Conservation (phyloP, 2,797 vertebrate species). For the Varecia variegata region DNA sequence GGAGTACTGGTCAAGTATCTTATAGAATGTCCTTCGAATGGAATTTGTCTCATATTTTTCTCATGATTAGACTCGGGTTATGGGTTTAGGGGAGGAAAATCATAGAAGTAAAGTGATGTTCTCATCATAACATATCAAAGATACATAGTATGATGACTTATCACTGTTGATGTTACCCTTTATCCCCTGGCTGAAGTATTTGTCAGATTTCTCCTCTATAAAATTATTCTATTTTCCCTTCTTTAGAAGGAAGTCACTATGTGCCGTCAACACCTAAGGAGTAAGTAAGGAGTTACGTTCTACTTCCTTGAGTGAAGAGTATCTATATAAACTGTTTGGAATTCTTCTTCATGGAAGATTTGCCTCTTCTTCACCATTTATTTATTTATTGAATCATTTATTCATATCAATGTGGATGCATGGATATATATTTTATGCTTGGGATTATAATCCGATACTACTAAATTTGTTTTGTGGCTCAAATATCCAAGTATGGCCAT, state of each 20-base stretch:
- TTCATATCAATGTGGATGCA: neutral
- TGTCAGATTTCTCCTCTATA: neutral
- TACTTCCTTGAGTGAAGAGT: neutral
- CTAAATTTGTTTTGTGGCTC: neutral
- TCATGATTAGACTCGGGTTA: neutral
- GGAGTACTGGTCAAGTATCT: neutral
- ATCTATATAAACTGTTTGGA: neutral
- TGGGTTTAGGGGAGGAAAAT: neutral
- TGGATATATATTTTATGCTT: neutral
- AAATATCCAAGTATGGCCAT: neutral
- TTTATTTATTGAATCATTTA: neutral
- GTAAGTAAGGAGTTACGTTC: fast-evolving
- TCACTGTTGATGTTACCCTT: neutral
- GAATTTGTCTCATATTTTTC: neutral
- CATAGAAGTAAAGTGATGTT: neutral
- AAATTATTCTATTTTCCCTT: neutral
- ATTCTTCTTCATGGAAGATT: neutral
- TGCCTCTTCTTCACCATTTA: neutral
- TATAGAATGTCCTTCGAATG: neutral
- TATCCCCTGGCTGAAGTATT: neutral
- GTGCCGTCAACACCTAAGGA: neutral
- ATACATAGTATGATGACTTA: neutral
- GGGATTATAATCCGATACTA: neutral
- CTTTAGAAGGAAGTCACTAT: neutral
- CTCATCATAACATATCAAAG: neutral